Percentiles rank a stretch among this genome's conserved stretches.
phyloP scores from a whole-genome alignment of 1,140 invertebrate species.

The Diorhabda elongata region DNA sequence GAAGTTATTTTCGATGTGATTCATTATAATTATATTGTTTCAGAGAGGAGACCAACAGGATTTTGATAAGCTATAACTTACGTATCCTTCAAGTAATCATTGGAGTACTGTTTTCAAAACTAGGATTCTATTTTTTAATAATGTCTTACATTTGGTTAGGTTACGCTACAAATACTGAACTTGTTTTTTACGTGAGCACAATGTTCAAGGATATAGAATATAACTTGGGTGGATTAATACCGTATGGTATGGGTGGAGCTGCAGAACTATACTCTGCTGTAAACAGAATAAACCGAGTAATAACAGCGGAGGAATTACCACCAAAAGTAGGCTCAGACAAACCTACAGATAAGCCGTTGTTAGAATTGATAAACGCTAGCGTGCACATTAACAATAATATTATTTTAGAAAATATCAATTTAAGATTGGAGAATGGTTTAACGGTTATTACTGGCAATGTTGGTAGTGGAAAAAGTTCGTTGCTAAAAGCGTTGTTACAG shows the following conservation, averaged over 20 bases:
- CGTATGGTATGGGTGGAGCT: conserved; percentile 50
- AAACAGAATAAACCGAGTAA: conserved; percentile 26
- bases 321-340: conserved; percentile 9
- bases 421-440: conserved; percentile 50
- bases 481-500: conserved; percentile 65
- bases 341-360: background rate
- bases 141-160: conserved; percentile 14
- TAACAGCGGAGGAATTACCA: conserved; percentile 22
- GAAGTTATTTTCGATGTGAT: background rate
- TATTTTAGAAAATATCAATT: conserved; percentile 49
- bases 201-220: conserved; percentile 7
- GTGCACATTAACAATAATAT: conserved; percentile 48
- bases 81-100: conserved; percentile 9
- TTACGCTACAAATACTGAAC: conserved; percentile 7
- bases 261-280: conserved; percentile 45
- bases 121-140: conserved; percentile 9
- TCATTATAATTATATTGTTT: conserved; percentile 14
- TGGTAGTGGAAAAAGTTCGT: conserved; percentile 76
- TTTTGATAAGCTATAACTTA: conserved; percentile 21
- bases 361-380: conserved; percentile 54
- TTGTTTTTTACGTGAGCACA: conserved; percentile 10
- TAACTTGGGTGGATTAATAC: conserved; percentile 1
- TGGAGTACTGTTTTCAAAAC: conserved; percentile 1
- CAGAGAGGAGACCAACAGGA: conserved; percentile 27
- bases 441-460: conserved; percentile 71